Base-by-base conservation (phyloP, 1,140 invertebrate species). In the Eurosta solidaginis region DNA sequence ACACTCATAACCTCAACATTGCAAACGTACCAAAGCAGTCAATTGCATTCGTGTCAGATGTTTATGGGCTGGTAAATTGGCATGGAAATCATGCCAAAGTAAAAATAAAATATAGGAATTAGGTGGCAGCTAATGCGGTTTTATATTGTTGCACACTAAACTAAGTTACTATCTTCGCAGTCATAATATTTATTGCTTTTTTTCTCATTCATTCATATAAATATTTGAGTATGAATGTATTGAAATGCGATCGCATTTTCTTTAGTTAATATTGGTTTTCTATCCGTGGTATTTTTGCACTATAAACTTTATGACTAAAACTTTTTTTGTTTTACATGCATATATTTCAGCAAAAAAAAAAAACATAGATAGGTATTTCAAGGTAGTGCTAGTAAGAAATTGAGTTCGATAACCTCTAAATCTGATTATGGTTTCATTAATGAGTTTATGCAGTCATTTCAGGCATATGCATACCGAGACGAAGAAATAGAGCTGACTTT, bases 41-140 rank as follows among this genome's bases (percentile, higher is more conserved):
- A 20, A 17, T 68, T 68, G 33, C 59, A 68, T 68, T 68, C 59
- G 33, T 68, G 36, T 40, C 36, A 68, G 27, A 68, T 29, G 59
- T 68, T 68, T 40, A 40, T 68, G 59, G 59, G 33, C 59, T 68
- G 59, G 59, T 33, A 68, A 68, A 68, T 68, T 68, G 59, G 59
- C 59, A 68, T 68, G 59, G 59, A 68, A 68, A 68, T 68, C 27
- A 68, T 68, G 59, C 36, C 59, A 68, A n/a, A 68, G 33, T 33
- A 68, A 40, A 17, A 68, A 68, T 10, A 54, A 54, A 68, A 68
- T 68, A 68, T 10, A 68, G 40, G 33, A 68, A 25, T 68, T 68
- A 40, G 33, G 40, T 12, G 20, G 59, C 59, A 27, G 12, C 59
- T 40, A 68, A 9, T 33, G 59, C n/a, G 33, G 17, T 36, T 68